These are phyloP conservation scores for Sebastes minor DNA, from an alignment of 2,797 vertebrate species.

Conservation along the genomic window DNA sequence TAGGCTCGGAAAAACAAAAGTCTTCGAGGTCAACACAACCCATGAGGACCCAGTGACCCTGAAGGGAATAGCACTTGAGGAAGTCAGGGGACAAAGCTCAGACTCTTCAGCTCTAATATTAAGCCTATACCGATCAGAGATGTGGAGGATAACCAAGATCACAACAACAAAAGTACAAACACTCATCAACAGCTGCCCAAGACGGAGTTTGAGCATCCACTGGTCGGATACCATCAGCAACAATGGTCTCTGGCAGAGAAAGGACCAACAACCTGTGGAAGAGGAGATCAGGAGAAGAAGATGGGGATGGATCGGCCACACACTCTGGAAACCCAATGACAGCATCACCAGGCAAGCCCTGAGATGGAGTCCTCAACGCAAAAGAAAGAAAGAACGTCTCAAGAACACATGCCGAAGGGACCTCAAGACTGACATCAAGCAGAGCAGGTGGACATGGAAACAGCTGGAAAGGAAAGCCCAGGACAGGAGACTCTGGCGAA, in stretches of 20 bases:
- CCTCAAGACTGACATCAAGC: neutral
- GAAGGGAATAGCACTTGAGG: neutral
- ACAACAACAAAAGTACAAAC: neutral
- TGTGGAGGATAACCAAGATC: neutral
- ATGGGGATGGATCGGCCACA: no score
- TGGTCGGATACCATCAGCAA: neutral
- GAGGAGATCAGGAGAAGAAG: no score
- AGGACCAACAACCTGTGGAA: neutral
- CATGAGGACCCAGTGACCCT: neutral
- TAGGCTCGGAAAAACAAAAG: neutral
- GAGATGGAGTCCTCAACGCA: no score
- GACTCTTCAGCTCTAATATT: neutral
- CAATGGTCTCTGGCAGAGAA: neutral
- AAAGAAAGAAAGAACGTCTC: neutral
- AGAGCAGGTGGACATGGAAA: neutral
- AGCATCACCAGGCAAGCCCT: no score
- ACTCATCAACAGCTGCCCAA: neutral
- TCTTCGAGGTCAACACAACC: neutral
- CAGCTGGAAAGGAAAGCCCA: no score
- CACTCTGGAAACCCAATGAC: no score
- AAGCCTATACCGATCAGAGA: neutral
- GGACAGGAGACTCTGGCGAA: neutral
- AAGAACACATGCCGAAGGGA: neutral
- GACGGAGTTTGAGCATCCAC: neutral
- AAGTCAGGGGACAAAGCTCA: neutral